phyloP scores from a whole-genome alignment of 2,113 vertebrate species.

The Pachyramphus minor region DNA sequence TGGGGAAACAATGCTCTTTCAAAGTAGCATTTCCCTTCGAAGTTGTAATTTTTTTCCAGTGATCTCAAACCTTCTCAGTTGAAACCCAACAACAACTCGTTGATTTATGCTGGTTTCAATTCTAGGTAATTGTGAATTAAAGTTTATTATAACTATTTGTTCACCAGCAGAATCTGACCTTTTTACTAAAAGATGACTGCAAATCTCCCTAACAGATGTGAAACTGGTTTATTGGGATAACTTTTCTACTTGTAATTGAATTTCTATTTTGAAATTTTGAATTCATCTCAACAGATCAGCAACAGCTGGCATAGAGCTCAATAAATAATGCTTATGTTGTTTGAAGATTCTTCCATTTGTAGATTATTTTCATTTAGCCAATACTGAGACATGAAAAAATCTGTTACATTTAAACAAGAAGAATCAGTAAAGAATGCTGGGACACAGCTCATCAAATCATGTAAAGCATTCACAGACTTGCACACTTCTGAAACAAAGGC shows the following conservation, averaged over 20 bases:
- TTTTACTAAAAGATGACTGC: background rate
- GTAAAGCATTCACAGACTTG: background rate
- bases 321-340: background rate
- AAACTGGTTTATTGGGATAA: background rate
- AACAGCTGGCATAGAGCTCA: background rate
- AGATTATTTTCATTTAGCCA: background rate
- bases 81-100: background rate
- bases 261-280: background rate
- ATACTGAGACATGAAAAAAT: background rate
- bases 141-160: background rate
- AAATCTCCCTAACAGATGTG: background rate
- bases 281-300: background rate
- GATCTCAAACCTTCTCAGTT: background rate
- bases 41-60: background rate
- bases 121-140: background rate
- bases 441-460: background rate
- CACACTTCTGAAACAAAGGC: background rate
- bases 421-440: background rate
- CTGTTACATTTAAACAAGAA: background rate
- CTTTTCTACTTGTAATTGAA: background rate
- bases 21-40: background rate
- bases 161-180: background rate
- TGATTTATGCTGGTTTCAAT: background rate
- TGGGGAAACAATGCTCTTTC: background rate
- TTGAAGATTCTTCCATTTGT: background rate